Evolutionary conservation across 1,140 invertebrate species (phyloP), one percentile per base, ranked within the genome.

Genomic region (Brachionus sp.): DNA sequence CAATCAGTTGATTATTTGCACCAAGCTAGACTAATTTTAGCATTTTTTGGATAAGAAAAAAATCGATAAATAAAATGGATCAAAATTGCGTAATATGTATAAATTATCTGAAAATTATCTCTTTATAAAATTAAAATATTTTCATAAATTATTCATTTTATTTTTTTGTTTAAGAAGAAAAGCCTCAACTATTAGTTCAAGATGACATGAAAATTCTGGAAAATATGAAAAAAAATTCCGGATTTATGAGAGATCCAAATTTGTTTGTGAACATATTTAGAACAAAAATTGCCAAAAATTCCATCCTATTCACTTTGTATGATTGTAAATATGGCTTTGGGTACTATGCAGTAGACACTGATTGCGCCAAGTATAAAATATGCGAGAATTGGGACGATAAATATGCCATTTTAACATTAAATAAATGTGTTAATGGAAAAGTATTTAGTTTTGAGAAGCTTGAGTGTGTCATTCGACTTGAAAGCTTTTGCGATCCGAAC

Each of bases 371-470:
- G 19, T 75, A 75, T 33, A 75, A 75, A 46, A 46, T 75, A 2
- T 75, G 70, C 70, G 42, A 75, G 44, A 46, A 75, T 75, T 75
- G 70, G 70, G 70, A 75, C 39, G 7, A 44, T 10, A 75, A 75
- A 75, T 46, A 75, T 46, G 70, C 70, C 39, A 75, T 46, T 46
- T 46, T 75, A 29, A 46, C 39, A 29, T 13, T 75, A 10, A 75
- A 75, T 29, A 75, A 75, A 46, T 75, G 70, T 75, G 70, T 75
- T 3, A 44, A 75, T 75, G 70, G 70, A n/a, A 44, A 75, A 46
- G 23, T 75, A 5, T 75, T 75, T 75, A 75, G 25, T 46, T 75
- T 75, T 29, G n/a, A 46, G 44, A 9, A 75, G 25, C 44, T 75
- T 75, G 39, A 75, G 25, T 75, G 70, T 46, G 39, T 46, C 16